Evolutionary conservation across 2,888 invertebrate genomes (phyloP).

Genomic region (Brachyopa scutellaris): DNA sequence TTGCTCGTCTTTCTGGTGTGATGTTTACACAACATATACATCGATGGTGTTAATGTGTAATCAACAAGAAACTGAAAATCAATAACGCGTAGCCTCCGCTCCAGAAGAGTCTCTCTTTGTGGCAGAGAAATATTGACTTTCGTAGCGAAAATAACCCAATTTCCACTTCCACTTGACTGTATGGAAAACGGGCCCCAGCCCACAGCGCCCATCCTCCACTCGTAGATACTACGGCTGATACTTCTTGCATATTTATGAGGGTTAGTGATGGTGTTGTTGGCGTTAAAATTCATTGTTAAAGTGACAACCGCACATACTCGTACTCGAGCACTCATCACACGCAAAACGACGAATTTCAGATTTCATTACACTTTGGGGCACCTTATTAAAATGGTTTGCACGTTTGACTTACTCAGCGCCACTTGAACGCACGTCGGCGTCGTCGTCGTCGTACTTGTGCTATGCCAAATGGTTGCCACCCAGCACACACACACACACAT

Average conservation of each 20-base stretch:
- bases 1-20: background rate
- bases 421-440: conserved; percentile 47
- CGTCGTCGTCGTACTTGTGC: conserved; percentile 7
- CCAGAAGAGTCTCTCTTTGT: background rate
- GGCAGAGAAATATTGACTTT: conserved; percentile 33
- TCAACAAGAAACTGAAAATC: conserved; percentile 59
- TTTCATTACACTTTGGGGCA: conserved; percentile 31
- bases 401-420: conserved; percentile 30
- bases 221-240: background rate
- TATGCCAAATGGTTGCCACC: conserved; percentile 16
- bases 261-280: conserved; percentile 7
- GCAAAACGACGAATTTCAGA: background rate
- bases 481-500: background rate
- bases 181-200: background rate
- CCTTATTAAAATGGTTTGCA: conserved; percentile 54
- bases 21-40: background rate
- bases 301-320: conserved; percentile 24
- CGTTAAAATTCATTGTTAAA: conserved; percentile 47
- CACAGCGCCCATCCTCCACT: background rate
- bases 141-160: conserved; percentile 16
- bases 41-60: conserved; percentile 33
- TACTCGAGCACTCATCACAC: no score
- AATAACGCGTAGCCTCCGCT: conserved; percentile 4
- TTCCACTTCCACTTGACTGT: conserved; percentile 12
- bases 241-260: conserved; percentile 26